A percentile compares a stretch with the other conserved stretches of the same genome.
phyloP scores from a whole-genome alignment of 2,797 vertebrate species.

The Sebastes flavidus region DNA sequence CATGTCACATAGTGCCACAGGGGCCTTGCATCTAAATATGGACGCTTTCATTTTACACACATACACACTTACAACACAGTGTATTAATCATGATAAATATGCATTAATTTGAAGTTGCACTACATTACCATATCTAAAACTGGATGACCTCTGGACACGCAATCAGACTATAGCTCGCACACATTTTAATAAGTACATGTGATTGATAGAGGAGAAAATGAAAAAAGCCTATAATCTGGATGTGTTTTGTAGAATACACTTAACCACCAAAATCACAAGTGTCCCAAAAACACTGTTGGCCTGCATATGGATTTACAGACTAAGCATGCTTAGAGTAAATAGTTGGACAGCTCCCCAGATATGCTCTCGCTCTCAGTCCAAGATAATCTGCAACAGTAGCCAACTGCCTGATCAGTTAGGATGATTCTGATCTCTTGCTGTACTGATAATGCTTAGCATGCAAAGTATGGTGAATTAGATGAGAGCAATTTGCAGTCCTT shows the following conservation, averaged over 20 bases:
- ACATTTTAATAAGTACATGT: background rate
- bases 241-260: slow-evolving; percentile 19
- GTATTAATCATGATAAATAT: background rate
- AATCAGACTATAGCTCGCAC: background rate
- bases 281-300: slow-evolving; percentile 54
- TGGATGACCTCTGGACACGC: background rate
- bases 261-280: slow-evolving; percentile 36
- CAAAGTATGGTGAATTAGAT: slow-evolving; percentile 34
- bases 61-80: background rate
- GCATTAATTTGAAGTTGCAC: background rate
- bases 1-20: slow-evolving; percentile 10
- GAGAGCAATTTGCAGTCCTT: slow-evolving; percentile 24
- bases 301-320: slow-evolving; percentile 63
- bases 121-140: background rate
- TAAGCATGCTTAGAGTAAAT: slow-evolving; percentile 65
- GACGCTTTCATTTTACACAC: background rate
- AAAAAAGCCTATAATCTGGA: background rate
- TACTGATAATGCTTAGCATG: slow-evolving; percentile 42
- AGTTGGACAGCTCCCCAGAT: slow-evolving; percentile 63
- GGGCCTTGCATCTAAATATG: slow-evolving; percentile 17
- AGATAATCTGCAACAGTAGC: slow-evolving; percentile 67
- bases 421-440: slow-evolving; percentile 56
- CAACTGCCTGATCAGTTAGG: slow-evolving; percentile 46
- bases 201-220: background rate
- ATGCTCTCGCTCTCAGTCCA: slow-evolving; percentile 47